phyloP scores from a whole-genome alignment of 1,140 invertebrate species.

The Calephelis nemesis region DNA sequence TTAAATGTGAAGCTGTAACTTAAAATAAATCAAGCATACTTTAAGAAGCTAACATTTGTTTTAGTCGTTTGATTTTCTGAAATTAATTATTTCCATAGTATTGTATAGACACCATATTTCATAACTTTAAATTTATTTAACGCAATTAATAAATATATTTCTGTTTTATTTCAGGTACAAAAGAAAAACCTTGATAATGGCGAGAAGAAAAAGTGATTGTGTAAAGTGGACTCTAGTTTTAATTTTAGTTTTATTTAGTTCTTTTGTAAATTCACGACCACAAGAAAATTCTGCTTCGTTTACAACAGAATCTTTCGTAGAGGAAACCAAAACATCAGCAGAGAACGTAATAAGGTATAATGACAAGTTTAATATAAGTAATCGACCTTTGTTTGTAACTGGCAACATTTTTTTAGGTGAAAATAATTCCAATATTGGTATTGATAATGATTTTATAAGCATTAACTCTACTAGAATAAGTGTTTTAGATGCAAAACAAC shows the following conservation, averaged over 20 bases:
- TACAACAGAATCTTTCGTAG: slow-evolving; percentile 32
- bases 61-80: no score
- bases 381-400: slow-evolving; percentile 30
- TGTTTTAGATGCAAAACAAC: neutral
- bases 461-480: slow-evolving; percentile 13
- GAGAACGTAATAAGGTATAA: slow-evolving; percentile 65
- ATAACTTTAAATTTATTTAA: neutral
- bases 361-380: slow-evolving; percentile 48
- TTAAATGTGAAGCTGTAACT: no score
- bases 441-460: slow-evolving; percentile 21
- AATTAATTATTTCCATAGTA: no score
- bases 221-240: slow-evolving; percentile 71
- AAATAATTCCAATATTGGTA: slow-evolving; percentile 1
- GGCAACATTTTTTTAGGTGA: slow-evolving; percentile 10
- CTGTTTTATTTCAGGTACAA: slow-evolving; percentile 65
- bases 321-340: slow-evolving; percentile 44
- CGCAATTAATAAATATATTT: slow-evolving; percentile 25
- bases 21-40: no score
- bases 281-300: slow-evolving; percentile 42
- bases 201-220: slow-evolving; percentile 64
- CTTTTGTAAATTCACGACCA: slow-evolving; percentile 55
- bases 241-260: slow-evolving; percentile 58
- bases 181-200: slow-evolving; percentile 46
- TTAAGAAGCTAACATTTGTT: no score
- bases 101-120: neutral